Base-by-base conservation (phyloP, 2,888 invertebrate species). In the Clunio marinus region DNA sequence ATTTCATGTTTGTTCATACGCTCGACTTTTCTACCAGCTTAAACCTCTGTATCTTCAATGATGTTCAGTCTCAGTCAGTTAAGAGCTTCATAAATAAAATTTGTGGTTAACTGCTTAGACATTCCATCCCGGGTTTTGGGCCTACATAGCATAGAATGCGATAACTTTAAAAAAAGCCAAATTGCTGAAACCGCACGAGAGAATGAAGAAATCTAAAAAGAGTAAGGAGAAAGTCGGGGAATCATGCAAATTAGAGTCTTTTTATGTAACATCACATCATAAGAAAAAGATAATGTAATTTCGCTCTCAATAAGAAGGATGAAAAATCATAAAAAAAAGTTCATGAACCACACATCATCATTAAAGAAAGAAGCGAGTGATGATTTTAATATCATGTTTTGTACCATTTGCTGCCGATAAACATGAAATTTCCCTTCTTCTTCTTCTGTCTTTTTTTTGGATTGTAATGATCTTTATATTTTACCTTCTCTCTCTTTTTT, bases 331-430 rank as follows among this genome's bases (percentile, higher is more conserved):
- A 35, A 35, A 58, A 58, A 25, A 60, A 58, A 24, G 10, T 55
- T 58, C 58, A n/a, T 58, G 58, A n/a, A 27, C 62, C 32, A 62
- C 62, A 62, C 62, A 62, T 62, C 62, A 62, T 62, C 62, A 62
- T 62, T 62, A 62, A 20, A 41, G 25, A 17, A 62, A 15, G 62
- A 59, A 59, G 32, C 32, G 22, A 62, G 22, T 32, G 37, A 62
- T 41, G 25, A 62, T 41, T 62, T 62, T 37, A 41, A 62, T 62
- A 59, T 37, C 51, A 22, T 51, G 51, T 5, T 8, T 51, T 51
- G 20, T 13, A 3, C 51, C 20, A 51, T 51, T 17, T 51, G 22
- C 51, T 51, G 4, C 51, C n/a, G 22, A 51, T n/a, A 7, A 4
- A 41, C 41, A 41, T 41, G n/a, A 35, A 8, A 35, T 35, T 35